Base-by-base conservation (phyloP, 2,113 vertebrate species). In the Entelurus aequoreus region DNA sequence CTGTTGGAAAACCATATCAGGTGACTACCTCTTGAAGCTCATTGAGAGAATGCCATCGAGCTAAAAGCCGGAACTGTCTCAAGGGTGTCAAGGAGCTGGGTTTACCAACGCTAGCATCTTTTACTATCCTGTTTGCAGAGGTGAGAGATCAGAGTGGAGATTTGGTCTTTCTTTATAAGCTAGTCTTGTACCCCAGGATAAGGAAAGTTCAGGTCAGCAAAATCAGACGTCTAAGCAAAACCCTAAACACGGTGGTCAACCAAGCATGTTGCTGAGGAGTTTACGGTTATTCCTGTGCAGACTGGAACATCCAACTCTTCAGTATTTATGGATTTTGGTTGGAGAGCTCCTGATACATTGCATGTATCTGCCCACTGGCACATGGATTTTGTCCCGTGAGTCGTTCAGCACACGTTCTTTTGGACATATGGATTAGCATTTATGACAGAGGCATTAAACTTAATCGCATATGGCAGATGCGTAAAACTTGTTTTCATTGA, bases 191-290 rank as follows among this genome's bases (percentile, higher is more conserved):
- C 11, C 10, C 46, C 44, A 6, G 4, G 6, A 38, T 42, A 6
- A 54, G 8, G 3, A 21, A 51, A 8, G 44, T 62, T 52, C 6
- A 38, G 57, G 28, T 62, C 59, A 51, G 35, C 5, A 21, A 51
- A 36, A 35, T 42, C 35, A 6, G 15, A 57, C 42, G 55, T 40
- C 47, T 13, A 36, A n/a, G 14, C 38, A 28, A 51, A 55, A 37
- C 2, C 4, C 10, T n/a, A 5, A 10, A 54, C 48, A 67, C 10
- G 13, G 53, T 21, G 21, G 6, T 42, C 36, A 15, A 9, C 50
- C 28, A 52, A 60, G 6, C 28, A 40, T 54, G 46, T 56, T 35
- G 54, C 36, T 44, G 15, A 47, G 37, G 54, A 66, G 59, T 37
- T 44, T 5, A 3, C 52, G 21, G 40, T 63, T 52, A 40, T 63